These are phyloP conservation scores for Helicolenus hilgendorfi DNA, from an alignment of 2,797 vertebrate genomes.

Conservation along the genomic window DNA sequence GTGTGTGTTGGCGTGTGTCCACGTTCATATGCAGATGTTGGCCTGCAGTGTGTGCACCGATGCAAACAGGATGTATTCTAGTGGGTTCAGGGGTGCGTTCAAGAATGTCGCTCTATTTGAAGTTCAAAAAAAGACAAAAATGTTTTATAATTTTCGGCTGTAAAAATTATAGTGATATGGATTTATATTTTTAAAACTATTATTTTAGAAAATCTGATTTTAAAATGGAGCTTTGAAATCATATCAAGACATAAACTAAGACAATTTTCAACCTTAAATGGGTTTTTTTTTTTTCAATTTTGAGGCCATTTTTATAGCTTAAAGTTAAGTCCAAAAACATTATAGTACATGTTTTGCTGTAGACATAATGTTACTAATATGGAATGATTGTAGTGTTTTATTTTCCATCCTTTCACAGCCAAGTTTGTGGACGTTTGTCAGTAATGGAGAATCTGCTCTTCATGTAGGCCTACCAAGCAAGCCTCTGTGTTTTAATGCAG, in stretches of 20 bases:
- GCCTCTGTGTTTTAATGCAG: background rate
- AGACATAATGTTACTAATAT: background rate
- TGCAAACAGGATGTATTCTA: constrained; percentile 30
- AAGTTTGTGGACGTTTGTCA: constrained; percentile 20
- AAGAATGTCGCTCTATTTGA: constrained; percentile 5
- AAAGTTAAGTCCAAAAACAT: background rate
- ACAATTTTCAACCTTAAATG: background rate
- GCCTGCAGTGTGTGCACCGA: constrained; percentile 34
- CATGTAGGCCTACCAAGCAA: background rate
- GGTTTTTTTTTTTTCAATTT: background rate
- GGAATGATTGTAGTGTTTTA: background rate
- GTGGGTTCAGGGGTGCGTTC: background rate
- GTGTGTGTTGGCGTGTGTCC: constrained; percentile 42
- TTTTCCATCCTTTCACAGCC: background rate
- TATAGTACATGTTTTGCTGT: background rate
- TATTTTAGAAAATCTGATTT: background rate
- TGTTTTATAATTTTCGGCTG: background rate
- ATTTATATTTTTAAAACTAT: background rate
- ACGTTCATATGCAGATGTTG: constrained; percentile 61
- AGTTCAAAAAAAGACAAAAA: background rate
- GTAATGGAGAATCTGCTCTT: background rate
- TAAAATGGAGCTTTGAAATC: background rate
- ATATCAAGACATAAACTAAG: background rate
- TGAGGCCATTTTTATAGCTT: background rate
- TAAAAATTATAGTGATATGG: background rate